phyloP scores from a whole-genome alignment of 2,113 vertebrate species.

The Oxyruncus cristatus region DNA sequence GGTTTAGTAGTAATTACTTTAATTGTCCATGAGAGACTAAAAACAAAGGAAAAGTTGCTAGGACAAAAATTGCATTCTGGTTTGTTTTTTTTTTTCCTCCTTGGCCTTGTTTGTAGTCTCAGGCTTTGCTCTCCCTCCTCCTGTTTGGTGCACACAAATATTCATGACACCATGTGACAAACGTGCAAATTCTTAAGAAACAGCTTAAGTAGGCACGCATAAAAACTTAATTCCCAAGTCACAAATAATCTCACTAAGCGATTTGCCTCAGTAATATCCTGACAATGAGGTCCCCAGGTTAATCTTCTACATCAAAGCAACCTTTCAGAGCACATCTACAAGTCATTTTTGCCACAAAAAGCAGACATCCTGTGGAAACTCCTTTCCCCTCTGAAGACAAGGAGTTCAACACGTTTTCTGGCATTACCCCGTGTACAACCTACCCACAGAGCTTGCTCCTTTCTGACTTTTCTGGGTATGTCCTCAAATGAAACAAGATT shows the following conservation, averaged over 20 bases:
- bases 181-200: slow-evolving; percentile 22
- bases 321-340: slow-evolving; percentile 16
- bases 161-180: background rate
- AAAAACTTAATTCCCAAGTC: slow-evolving; percentile 63
- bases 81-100: background rate
- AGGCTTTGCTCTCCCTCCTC: background rate
- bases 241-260: slow-evolving; percentile 54
- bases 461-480: background rate
- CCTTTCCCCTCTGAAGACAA: slow-evolving; percentile 30
- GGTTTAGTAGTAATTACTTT: background rate
- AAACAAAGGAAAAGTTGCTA: background rate
- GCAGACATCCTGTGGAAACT: slow-evolving; percentile 54
- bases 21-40: background rate
- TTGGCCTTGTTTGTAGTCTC: background rate
- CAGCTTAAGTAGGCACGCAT: slow-evolving; percentile 19
- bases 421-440: background rate
- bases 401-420: slow-evolving; percentile 33
- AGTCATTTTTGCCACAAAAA: slow-evolving; percentile 11
- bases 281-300: slow-evolving; percentile 52
- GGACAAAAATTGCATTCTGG: background rate
- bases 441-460: slow-evolving; percentile 17
- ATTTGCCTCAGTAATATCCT: slow-evolving; percentile 44
- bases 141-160: background rate
- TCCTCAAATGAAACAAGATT: slow-evolving; percentile 29
- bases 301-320: slow-evolving; percentile 52